Evolutionary conservation across 64 coral and sea anemone genomes (phyloP).

Genomic region (Porites australiensis): DNA sequence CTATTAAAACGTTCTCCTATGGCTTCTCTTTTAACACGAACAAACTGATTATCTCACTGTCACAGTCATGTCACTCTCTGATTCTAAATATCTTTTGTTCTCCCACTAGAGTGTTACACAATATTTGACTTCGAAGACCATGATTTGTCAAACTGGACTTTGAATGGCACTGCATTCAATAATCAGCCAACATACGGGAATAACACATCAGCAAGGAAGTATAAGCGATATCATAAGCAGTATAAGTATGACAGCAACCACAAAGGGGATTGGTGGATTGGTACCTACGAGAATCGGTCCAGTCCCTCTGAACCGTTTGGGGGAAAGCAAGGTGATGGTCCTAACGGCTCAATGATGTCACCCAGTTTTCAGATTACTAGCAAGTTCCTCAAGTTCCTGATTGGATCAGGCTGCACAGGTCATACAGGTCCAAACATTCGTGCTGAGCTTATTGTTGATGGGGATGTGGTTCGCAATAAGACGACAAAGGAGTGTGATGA

Average conservation of each 20-base stretch:
- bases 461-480: neutral
- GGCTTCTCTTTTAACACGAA: too few relatives aligned
- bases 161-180: neutral
- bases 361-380: conserved; percentile 5
- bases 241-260: too few relatives aligned
- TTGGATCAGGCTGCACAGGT: neutral
- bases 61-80: too few relatives aligned
- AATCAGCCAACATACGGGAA: too few relatives aligned
- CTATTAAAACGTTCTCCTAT: too few relatives aligned
- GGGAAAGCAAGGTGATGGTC: neutral
- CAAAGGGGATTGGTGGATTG: conserved; percentile 40
- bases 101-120: too few relatives aligned
- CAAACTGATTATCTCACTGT: too few relatives aligned
- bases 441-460: conserved; percentile 17
- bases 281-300: neutral
- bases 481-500: neutral
- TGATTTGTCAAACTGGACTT: neutral
- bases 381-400: conserved; percentile 1
- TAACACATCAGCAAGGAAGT: neutral
- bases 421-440: neutral
- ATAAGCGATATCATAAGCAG: too few relatives aligned
- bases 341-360: conserved; percentile 24
- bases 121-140: conserved; percentile 5
- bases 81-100: too few relatives aligned
- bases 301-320: conserved; percentile 40